phyloP scores from a whole-genome alignment of 1,140 invertebrate genomes.

The Tenebrio molitor region DNA sequence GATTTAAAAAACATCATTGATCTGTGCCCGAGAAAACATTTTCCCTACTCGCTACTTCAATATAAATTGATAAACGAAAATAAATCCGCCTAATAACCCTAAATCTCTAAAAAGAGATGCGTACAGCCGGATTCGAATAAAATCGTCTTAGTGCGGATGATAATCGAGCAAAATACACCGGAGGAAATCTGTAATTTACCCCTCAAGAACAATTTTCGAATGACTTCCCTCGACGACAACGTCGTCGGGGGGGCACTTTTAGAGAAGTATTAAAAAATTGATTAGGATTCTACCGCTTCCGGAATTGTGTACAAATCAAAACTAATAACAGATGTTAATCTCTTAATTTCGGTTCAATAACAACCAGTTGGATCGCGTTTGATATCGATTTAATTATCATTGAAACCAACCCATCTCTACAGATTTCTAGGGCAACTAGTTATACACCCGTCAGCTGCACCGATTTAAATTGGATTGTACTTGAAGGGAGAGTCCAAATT shows the following conservation, averaged over 20 bases:
- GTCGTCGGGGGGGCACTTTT: too few species aligned
- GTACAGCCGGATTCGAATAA: neutral
- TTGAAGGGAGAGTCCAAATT: neutral
- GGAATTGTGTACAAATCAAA: too few species aligned
- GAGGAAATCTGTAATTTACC: too few species aligned
- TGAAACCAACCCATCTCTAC: constrained; percentile 2
- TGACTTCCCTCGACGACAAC: neutral
- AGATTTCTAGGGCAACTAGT: constrained; percentile 36
- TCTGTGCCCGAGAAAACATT: neutral
- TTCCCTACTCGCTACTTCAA: neutral
- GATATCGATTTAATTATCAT: constrained; percentile 31
- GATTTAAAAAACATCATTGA: constrained; percentile 10
- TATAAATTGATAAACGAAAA: constrained; percentile 23
- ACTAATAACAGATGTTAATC: neutral
- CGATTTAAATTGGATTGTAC: constrained; percentile 23
- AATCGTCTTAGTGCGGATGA: neutral
- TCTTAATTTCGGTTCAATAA: neutral
- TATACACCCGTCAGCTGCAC: constrained; percentile 29
- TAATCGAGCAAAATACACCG: neutral
- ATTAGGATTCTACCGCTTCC: too few species aligned
- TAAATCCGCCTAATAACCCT: constrained; percentile 9
- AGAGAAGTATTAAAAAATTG: neutral
- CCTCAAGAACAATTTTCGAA: neutral
- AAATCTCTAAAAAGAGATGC: constrained; percentile 12
- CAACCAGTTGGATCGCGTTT: constrained; percentile 1